Evolutionary conservation across 2,113 vertebrate species (phyloP), one percentile per base, ranked within the genome.

Genomic region (Erythrolamprus reginae): DNA sequence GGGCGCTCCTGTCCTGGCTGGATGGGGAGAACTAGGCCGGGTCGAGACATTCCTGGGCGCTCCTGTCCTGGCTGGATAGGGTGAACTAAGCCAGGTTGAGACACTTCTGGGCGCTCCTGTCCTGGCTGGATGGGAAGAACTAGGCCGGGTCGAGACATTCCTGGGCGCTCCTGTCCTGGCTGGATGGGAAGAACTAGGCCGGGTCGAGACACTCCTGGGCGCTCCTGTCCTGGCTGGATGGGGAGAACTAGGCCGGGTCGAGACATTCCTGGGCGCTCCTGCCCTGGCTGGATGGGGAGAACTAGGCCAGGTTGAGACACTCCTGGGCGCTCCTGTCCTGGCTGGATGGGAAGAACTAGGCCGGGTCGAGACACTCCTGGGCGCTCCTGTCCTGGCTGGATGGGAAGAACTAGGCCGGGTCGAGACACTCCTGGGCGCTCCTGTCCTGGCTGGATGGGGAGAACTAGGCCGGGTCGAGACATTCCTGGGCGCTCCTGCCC

Each of bases 41-140:
- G 42, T 0, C 4, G 23, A 3, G 23, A 26, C 10, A 10, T 1
- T 38, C 45, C 82, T 48, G 82, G 82, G 0, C 0, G 82, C 10
- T 48, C 45, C 2, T 26, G 45, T 47, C 45, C 8, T 5, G 45
- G 24, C 0, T 15, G 10, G 28, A 33, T 26, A 5, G 82, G 82
- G 0, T 0, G 45, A 1, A 84, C 21, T 0, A 24, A 9, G 21
- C 10, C 2, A 0, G 83, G 26, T 0, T n/a, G 48, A 0, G 48
- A 50, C 28, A 19, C 12, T 15, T 17, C 84, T 33, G 48, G 84
- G 9, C 13, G 84, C 28, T 52, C 28, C 8, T 19, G 17, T 3
- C 28, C 9, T 1, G 84, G 48, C 0, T 33, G 58, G 0, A 50
- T 58, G 0, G 19, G 92, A 3, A 12, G 82, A 42, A 24, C 42